phyloP scores from a whole-genome alignment of 1,140 invertebrate species.

The Charaxes varanes region DNA sequence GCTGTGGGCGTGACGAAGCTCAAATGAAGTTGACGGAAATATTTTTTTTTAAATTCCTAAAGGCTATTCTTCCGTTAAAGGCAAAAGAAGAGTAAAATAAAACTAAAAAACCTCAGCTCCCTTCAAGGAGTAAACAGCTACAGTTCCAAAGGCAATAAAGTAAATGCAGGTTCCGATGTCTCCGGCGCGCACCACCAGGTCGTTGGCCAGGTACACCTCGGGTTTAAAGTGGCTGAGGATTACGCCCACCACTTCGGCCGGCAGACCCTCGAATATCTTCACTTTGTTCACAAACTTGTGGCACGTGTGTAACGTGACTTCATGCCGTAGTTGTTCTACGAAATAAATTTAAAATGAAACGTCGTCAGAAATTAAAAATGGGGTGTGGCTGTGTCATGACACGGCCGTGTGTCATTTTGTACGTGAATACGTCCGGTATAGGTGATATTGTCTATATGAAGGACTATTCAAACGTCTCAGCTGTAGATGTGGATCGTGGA shows the following conservation, averaged over 20 bases:
- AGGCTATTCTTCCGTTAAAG: too few relatives aligned
- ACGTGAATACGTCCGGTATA: too few relatives aligned
- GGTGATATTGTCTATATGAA: too few relatives aligned
- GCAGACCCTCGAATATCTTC: constrained; percentile 28
- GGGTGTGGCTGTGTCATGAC: neutral
- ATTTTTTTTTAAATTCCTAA: too few relatives aligned
- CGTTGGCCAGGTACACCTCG: constrained; percentile 44
- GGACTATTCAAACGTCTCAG: too few relatives aligned
- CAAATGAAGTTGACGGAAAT: too few relatives aligned
- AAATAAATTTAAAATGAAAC: neutral
- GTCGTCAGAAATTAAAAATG: neutral
- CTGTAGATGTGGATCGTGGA: too few relatives aligned
- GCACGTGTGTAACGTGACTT: constrained; percentile 38
- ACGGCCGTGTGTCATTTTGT: too few relatives aligned
- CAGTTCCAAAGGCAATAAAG: constrained; percentile 75
- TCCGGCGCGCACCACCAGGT: constrained; percentile 72
- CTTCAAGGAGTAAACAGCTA: constrained; percentile 75
- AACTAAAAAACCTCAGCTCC: constrained; percentile 72
- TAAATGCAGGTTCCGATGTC: constrained; percentile 76
- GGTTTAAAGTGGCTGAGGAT: constrained; percentile 36
- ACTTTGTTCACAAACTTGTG: constrained; percentile 35
- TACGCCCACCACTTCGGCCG: constrained; percentile 28
- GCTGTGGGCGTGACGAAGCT: too few relatives aligned
- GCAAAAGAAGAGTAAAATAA: neutral
- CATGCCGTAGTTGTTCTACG: constrained; percentile 41